A percentile compares a stretch with the other conserved stretches of the same genome.
Evolutionary conservation across 2,797 vertebrate genomes (phyloP).

Genomic region (Phalanger gymnotis): DNA sequence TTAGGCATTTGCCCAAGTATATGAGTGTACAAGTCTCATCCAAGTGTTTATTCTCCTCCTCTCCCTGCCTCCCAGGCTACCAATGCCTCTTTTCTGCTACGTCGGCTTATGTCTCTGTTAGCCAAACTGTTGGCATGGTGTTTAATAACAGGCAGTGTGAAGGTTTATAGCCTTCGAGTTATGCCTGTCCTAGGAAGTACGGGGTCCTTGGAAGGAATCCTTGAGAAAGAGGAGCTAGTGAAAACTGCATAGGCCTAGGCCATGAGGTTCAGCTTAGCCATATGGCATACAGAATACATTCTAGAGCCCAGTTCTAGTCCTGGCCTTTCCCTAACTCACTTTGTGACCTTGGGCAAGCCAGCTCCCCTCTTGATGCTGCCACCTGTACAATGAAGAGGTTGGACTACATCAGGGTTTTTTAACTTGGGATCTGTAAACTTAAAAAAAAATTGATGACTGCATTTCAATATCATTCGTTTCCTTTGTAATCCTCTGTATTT

Average conservation of each 20-base stretch:
- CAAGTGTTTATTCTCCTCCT: neutral
- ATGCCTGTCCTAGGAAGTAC: neutral
- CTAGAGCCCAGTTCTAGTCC: neutral
- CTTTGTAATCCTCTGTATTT: neutral
- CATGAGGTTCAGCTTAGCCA: neutral
- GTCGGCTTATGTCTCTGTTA: neutral
- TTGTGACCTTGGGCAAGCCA: neutral
- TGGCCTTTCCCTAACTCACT: neutral
- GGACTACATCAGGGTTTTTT: neutral
- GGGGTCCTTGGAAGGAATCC: neutral
- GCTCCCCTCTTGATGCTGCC: neutral
- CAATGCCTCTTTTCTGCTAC: neutral
- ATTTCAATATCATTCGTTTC: neutral
- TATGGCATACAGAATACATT: neutral
- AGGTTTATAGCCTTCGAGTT: neutral
- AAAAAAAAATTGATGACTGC: neutral
- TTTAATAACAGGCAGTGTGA: neutral
- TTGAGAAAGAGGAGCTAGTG: neutral
- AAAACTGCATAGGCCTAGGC: neutral
- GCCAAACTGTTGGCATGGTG: neutral
- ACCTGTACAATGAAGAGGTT: neutral
- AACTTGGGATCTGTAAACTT: neutral
- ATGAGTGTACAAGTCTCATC: neutral
- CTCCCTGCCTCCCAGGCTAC: neutral
- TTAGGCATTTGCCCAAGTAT: neutral